Percentiles rank a stretch among this genome's conserved stretches.
Evolutionary conservation across 2,888 invertebrate species (phyloP).

Genomic region (Lasioglossum oenotherae): DNA sequence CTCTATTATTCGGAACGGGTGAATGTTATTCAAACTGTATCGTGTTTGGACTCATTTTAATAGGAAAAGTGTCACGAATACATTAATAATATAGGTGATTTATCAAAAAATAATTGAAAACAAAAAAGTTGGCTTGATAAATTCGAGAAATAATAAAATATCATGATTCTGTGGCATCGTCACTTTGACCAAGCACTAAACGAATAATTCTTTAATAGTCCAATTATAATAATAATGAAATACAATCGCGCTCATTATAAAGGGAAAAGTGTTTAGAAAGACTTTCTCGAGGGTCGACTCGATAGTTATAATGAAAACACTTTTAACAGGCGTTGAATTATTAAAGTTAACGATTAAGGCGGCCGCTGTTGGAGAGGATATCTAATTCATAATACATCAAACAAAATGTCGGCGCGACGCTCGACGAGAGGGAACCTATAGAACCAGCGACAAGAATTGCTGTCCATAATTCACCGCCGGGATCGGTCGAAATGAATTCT

Average conservation of each 20-base stretch:
- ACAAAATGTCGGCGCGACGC: neutral
- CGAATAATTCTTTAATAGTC: neutral
- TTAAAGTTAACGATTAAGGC: constrained; percentile 12
- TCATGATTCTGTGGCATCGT: neutral
- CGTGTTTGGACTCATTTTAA: neutral
- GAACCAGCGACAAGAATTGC: constrained; percentile 2
- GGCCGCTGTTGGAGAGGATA: neutral
- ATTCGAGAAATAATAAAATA: no score
- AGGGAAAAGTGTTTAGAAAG: neutral
- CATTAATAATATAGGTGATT: neutral
- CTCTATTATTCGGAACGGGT: neutral
- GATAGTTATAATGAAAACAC: constrained; percentile 2
- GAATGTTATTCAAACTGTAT: neutral
- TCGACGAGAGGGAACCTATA: neutral
- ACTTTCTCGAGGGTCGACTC: neutral
- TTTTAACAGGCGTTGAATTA: constrained; percentile 8
- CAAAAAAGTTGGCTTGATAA: neutral
- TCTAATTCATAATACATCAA: constrained; percentile 15
- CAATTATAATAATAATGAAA: neutral
- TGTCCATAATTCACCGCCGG: constrained; percentile 10
- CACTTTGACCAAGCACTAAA: neutral
- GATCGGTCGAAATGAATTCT: constrained; percentile 27
- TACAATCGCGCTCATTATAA: neutral
- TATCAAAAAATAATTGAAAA: neutral
- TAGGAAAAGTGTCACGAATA: neutral